Conservation (phyloP, 2,113 vertebrate genomes). For the Verasper variegatus region DNA sequence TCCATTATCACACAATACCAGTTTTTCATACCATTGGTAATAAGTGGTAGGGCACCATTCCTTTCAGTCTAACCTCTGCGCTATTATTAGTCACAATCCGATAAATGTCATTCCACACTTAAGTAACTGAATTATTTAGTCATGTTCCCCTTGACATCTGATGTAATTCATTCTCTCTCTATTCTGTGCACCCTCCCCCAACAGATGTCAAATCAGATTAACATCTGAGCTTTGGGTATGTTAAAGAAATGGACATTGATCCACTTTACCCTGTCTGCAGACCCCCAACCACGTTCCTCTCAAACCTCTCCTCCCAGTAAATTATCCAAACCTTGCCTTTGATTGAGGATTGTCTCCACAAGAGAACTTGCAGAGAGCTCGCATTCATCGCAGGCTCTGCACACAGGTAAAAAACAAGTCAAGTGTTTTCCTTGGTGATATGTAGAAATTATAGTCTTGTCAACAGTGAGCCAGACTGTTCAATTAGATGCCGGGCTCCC, state of each 20-base stretch:
- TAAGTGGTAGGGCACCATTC: not conserved
- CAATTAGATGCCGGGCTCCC: conserved; percentile 54
- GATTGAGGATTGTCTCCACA: conserved; percentile 33
- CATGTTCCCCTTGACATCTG: conserved; percentile 67
- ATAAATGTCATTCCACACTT: conserved; percentile 73
- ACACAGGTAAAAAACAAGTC: conserved; percentile 30
- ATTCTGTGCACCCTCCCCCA: conserved; percentile 42
- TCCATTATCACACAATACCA: not conserved
- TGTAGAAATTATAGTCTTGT: conserved; percentile 59
- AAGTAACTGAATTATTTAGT: conserved; percentile 72
- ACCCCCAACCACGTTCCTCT: not conserved
- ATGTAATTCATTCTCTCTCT: conserved; percentile 69
- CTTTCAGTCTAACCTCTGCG: conserved; percentile 34
- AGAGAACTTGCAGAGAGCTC: conserved; percentile 30
- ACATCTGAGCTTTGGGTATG: conserved; percentile 56
- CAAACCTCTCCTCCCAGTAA: conserved; percentile 16
- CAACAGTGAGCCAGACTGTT: conserved; percentile 59
- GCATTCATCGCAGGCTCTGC: conserved; percentile 29
- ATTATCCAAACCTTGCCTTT: conserved; percentile 19
- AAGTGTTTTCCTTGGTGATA: conserved; percentile 45
- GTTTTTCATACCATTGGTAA: not conserved
- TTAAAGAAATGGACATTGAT: conserved; percentile 70
- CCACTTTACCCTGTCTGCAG: conserved; percentile 35
- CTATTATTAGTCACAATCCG: conserved; percentile 63
- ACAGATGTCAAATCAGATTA: conserved; percentile 72